These are phyloP conservation scores for Nothura maculosa DNA, from an alignment of 2,797 vertebrate species.

Conservation along the genomic window DNA sequence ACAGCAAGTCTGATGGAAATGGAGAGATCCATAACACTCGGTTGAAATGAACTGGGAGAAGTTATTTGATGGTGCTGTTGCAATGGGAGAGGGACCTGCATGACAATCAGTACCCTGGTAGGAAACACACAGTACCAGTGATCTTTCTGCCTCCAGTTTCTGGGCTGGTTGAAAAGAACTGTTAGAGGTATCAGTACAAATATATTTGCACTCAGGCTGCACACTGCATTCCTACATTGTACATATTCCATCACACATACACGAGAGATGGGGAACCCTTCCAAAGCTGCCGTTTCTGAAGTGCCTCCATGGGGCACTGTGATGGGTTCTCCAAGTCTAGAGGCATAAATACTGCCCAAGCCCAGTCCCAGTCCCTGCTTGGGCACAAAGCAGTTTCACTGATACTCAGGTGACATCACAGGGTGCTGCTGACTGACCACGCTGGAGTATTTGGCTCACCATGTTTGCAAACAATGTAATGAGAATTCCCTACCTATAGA, in stretches of 20 bases:
- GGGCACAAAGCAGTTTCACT: neutral
- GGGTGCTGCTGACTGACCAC: neutral
- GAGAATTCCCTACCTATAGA: neutral
- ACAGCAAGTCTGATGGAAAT: neutral
- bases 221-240: neutral
- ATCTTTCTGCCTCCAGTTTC: neutral
- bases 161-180: neutral
- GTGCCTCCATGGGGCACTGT: fast-evolving
- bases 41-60: neutral
- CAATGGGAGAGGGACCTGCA: neutral
- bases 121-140: neutral
- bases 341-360: neutral
- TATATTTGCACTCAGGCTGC: neutral
- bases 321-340: neutral
- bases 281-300: neutral
- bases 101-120: neutral
- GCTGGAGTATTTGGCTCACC: fast-evolving
- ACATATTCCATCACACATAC: neutral
- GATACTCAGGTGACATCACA: neutral
- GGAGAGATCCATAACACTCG: neutral
- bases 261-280: fast-evolving
- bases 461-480: neutral
- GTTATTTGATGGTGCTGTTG: neutral
- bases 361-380: neutral
- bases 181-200: neutral